phyloP scores from a whole-genome alignment of 1,140 invertebrate species.

The Dendroctonus ponderosae region DNA sequence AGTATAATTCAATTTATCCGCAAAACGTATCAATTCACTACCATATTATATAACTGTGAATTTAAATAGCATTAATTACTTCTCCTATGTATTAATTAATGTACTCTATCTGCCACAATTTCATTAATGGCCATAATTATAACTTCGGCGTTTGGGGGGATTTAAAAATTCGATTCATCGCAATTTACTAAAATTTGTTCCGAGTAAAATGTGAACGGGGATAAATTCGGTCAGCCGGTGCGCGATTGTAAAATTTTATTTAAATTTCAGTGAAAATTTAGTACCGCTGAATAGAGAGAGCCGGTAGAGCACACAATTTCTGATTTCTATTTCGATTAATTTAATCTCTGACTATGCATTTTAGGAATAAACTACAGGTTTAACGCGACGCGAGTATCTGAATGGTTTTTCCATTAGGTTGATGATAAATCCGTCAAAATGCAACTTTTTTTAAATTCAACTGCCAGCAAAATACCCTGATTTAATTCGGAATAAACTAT shows the following conservation, averaged over 20 bases:
- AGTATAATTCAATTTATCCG: no score
- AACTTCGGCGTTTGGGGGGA: background rate
- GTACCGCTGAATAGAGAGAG: slow-evolving; percentile 2
- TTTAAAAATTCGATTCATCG: slow-evolving; percentile 1
- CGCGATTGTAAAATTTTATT: slow-evolving; percentile 17
- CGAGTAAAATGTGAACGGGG: slow-evolving; percentile 3
- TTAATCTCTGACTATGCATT: background rate
- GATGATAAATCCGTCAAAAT: no score
- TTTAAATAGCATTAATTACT: no score
- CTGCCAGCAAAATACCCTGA: no score
- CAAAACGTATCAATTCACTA: no score
- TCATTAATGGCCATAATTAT: slow-evolving; percentile 4
- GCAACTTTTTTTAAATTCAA: no score
- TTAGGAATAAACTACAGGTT: no score
- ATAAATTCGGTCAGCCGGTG: slow-evolving; percentile 1
- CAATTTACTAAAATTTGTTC: slow-evolving; percentile 5
- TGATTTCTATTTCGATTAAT: slow-evolving; percentile 20
- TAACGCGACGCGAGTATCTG: no score
- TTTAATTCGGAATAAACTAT: no score
- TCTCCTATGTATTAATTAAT: no score
- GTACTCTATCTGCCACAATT: background rate
- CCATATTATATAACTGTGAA: no score
- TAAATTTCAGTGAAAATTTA: slow-evolving; percentile 12
- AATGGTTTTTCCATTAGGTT: no score
- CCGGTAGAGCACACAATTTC: slow-evolving; percentile 6